Evolutionary conservation across 2,797 vertebrate genomes (phyloP).

Genomic region (Urocyon cinereoargenteus): DNA sequence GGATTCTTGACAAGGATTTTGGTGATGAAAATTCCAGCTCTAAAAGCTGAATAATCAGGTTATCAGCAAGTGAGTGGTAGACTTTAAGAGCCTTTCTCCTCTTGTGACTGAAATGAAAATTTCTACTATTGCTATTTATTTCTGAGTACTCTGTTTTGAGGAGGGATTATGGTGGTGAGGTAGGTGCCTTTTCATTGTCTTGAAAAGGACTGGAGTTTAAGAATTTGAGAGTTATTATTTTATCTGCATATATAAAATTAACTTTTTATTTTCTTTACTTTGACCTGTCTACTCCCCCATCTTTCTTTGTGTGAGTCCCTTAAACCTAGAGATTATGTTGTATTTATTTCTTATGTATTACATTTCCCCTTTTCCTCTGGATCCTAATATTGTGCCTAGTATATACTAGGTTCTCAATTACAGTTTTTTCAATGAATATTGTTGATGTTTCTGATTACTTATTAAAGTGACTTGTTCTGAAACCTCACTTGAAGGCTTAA

Average conservation of each 20-base stretch:
- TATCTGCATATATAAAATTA: neutral
- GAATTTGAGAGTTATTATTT: constrained; percentile 40
- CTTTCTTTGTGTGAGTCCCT: constrained; percentile 5
- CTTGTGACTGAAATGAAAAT: neutral
- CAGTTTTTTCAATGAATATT: neutral
- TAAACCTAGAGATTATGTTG: neutral
- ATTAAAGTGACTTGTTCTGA: constrained; percentile 34
- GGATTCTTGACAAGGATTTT: constrained; percentile 1
- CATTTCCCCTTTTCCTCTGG: neutral
- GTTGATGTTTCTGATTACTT: neutral
- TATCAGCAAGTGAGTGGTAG: neutral
- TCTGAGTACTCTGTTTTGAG: constrained; percentile 2
- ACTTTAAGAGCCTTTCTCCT: neutral
- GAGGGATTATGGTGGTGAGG: neutral
- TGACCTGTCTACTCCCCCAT: neutral
- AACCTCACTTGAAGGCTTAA: neutral
- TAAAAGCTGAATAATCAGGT: neutral
- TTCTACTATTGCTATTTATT: neutral
- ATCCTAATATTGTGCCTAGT: neutral
- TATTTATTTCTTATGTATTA: constrained; percentile 4
- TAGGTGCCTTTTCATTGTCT: constrained; percentile 9
- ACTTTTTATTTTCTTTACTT: constrained; percentile 20
- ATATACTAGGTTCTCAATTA: neutral
- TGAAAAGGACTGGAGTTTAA: neutral
- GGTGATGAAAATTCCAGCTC: constrained; percentile 44